These are phyloP conservation scores for Malurus splendens DNA, from an alignment of 2,797 vertebrate species.

Conservation along the genomic window DNA sequence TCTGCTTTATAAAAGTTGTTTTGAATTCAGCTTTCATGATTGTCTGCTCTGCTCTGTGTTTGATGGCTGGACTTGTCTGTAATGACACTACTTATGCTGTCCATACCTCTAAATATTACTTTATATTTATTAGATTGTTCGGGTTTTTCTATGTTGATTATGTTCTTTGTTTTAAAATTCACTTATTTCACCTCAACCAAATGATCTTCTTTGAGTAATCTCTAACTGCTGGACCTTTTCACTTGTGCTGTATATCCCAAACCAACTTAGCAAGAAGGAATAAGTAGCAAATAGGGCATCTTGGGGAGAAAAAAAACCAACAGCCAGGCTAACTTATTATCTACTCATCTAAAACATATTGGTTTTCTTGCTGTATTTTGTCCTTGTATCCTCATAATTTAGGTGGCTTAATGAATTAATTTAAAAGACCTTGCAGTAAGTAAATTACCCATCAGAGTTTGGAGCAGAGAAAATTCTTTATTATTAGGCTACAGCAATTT, in stretches of 20 bases:
- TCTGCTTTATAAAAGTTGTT: background rate
- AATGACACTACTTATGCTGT: background rate
- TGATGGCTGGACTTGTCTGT: background rate
- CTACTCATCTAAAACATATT: background rate
- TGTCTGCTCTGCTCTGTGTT: background rate
- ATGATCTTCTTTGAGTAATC: background rate
- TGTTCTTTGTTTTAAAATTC: background rate
- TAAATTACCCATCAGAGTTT: conserved; percentile 28
- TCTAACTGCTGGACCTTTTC: background rate
- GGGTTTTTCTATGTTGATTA: background rate
- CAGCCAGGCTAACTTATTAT: background rate
- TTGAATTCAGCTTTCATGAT: background rate
- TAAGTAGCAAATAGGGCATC: background rate
- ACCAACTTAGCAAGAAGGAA: background rate
- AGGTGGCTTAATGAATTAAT: conserved; percentile 40
- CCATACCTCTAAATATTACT: background rate
- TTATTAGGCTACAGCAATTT: conserved; percentile 3
- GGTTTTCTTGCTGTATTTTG: background rate
- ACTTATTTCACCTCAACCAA: background rate
- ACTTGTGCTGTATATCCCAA: background rate
- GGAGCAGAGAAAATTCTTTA: conserved; percentile 10
- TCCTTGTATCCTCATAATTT: background rate
- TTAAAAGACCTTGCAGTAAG: conserved; percentile 20
- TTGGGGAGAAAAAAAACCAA: background rate
- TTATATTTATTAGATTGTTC: background rate